phyloP scores from a whole-genome alignment of 2,888 invertebrate species.

The Schizotus pectinicornis region DNA sequence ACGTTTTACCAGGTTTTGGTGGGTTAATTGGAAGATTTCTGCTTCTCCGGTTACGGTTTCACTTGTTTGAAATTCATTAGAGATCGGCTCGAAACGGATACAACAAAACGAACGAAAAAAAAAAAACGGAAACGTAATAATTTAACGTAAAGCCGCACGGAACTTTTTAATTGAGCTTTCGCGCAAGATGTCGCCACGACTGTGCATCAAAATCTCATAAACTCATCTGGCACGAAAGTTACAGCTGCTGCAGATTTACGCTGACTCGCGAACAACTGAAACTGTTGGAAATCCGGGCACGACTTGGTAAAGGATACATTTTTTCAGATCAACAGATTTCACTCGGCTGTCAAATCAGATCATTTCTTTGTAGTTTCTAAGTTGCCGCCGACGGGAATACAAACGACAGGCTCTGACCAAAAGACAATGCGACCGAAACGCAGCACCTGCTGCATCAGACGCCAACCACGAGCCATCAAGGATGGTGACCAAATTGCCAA shows the following conservation, averaged over 20 bases:
- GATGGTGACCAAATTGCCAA: too few relatives aligned
- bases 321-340: conserved; percentile 49
- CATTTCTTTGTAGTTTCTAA: conserved; percentile 33
- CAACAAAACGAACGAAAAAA: conserved; percentile 4
- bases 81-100: conserved; percentile 2
- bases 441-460: too few relatives aligned
- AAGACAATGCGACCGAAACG: too few relatives aligned
- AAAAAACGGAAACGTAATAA: conserved; percentile 2
- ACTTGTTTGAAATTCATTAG: conserved; percentile 14
- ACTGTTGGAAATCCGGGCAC: conserved; percentile 39
- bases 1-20: background rate
- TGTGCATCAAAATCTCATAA: conserved; percentile 33
- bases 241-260: conserved; percentile 29
- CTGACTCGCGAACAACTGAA: conserved; percentile 28
- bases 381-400: too few relatives aligned
- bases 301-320: conserved; percentile 44
- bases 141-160: conserved; percentile 17
- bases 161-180: conserved; percentile 33
- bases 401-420: too few relatives aligned
- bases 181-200: conserved; percentile 27
- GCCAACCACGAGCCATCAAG: too few relatives aligned
- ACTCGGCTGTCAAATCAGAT: conserved; percentile 46
- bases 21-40: conserved; percentile 15
- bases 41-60: background rate
- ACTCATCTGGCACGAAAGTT: conserved; percentile 29